Evolutionary conservation across 2,113 vertebrate genomes (phyloP), one percentile per base, ranked within the genome.

Genomic region (Coryphaenoides rupestris): DNA sequence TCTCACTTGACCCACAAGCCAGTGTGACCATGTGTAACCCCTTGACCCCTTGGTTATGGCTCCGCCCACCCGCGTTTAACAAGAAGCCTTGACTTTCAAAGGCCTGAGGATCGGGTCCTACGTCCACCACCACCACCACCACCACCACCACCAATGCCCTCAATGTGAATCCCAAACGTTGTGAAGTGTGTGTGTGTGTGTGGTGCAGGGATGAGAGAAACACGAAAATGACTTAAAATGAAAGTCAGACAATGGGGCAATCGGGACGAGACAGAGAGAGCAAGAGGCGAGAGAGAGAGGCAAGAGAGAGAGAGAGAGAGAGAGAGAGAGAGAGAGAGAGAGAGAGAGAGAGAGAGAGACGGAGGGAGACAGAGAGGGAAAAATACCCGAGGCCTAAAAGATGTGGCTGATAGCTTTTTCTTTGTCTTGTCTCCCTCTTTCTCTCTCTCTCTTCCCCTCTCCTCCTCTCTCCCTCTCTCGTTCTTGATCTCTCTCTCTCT

Each of bases 401-500:
- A 49, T 65, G 3, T 53, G 1, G 46, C 46, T 47, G 12, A 12
- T 66, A 63, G 69, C 64, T 79, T 52, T 66, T 33, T 9, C 28
- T 33, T 33, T 33, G 28, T 33, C 28, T 33, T 33, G 28, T 33
- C 28, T 33, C 28, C 1, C 6, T 33, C 28, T 4, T 10, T 33
- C 28, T 33, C 28, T 33, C 28, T 33, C 24, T 26, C 24, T 26
- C 24, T 26, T 6, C 6, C 24, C 6, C 24, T 66, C 71, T 69
- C 53, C 47, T 33, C 16, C 63, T 70, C 54, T 77, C 68, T 65
- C 63, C 75, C 73, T 26, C 65, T 76, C 71, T 84, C 79, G 73
- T 53, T 26, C 63, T 74, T 68, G 76, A 76, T 79, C 74, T 75
- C 64, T 46, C 68, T 72, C 77, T 66, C 69, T 81, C 76, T 74